Evolutionary conservation across 2,888 invertebrate species (phyloP), one percentile per base, ranked within the genome.

Genomic region (Siphlonurus alternatus): DNA sequence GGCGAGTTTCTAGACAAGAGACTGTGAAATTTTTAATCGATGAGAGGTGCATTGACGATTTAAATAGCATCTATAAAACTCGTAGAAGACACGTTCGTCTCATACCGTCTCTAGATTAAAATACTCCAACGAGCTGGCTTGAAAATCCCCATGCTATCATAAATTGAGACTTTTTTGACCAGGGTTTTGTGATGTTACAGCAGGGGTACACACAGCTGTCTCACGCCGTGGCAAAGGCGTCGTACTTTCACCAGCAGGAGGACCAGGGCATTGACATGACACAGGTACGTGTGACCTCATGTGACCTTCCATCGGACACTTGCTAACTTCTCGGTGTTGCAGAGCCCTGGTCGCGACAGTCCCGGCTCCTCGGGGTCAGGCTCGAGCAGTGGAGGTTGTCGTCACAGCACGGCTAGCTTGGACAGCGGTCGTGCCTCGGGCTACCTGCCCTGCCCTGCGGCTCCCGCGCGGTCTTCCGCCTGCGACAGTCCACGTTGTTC

Each of bases 361-460:
- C 93, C 93, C 18, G 93, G 93, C 18, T 88, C 88, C 0, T 91
- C 91, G 19, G 71, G 71, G 51, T 71, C 72, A 25, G 71, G 71
- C 10, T 71, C 71, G 10, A 72, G 71, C 51, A 71, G 70, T 65
- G 67, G 69, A 1, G 89, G 90, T 23, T 92, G 92, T 20, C 81
- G 94, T 59, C 92, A 94, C 75, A 92, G 92, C 67, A 93, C 93
- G 1, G 91, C 93, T 23, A 88, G 88, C 22, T 78, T 94, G 71
- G 94, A 94, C 78, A 91, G 91, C 70, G 94, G 94, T n/a, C 81
- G 93, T 67, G 93, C 93, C 23, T 93, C 93, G 15, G 87, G 87
- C 62, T 88, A 89, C 74, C 80, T 81, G 72, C 62, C 67, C 68
- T 67, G n/a, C 65, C 67, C 63, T 63, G 66, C 59, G 1, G 72